Evolutionary conservation across 2,888 invertebrate genomes (phyloP), one percentile per base, ranked within the genome.

Genomic region (Drosophila paramelanica): DNA sequence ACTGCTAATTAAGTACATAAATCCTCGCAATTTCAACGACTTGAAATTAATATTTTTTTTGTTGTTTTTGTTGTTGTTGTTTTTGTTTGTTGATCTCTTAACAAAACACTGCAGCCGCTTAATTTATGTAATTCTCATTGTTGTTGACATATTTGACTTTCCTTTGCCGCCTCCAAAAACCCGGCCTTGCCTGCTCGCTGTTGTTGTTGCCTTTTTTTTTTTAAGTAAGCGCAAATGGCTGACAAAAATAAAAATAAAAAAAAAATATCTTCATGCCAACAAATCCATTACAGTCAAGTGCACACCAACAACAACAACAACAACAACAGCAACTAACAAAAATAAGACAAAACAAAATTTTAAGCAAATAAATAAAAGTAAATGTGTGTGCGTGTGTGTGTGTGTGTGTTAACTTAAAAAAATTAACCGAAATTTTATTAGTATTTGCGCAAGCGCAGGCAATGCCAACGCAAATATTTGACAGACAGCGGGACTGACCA

Each of bases 381-480:
- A 77, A 64, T 70, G 66, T 77, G 62, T 81, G 83, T 69, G 87
- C 88, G 89, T 89, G 61, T 70, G 66, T 73, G 62, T 17, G 17
- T 17, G 17, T 81, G 83, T 69, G 87, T 86, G 89, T 89, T 88
- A 80, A 88, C 73, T 85, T 88, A 73, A 80, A 81, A 89, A 90
- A 90, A 91, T 90, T 90, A 90, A 90, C 91, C 90, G 83, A 91
- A 92, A 91, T 91, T 91, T 91, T 91, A 91, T 91, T 90, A 89
- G 88, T 92, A 89, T 92, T 92, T 89, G 88, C 90, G 85, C 89
- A 86, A 86, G 88, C 90, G 85, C 85, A 89, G 90, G 76, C 85
- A 81, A 88, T 90, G 90, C 81, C 79, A 87, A 77, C 67, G 73
- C 75, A 87, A 90, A 87, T 87, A 87, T 87, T 87, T 87, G 79